These are phyloP conservation scores for Drosophila sturtevanti DNA, from an alignment of 1,140 invertebrate species.

Conservation along the genomic window DNA sequence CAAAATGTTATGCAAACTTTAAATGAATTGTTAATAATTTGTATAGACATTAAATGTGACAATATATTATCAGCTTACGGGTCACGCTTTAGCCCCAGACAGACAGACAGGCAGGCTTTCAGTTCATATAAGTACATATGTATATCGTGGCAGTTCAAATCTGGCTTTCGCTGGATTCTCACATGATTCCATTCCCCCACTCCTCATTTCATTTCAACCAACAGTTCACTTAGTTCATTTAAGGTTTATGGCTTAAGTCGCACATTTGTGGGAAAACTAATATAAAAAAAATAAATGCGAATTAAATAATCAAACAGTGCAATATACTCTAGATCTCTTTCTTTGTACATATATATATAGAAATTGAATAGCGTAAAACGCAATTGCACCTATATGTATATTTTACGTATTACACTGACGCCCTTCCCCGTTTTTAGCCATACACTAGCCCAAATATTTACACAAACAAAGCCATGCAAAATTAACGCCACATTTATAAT, in stretches of 20 bases:
- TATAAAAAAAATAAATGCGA: conserved; percentile 3
- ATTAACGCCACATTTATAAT: conserved; percentile 63
- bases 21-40: not conserved
- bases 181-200: conserved; percentile 29
- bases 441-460: conserved; percentile 42
- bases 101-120: not conserved
- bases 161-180: conserved; percentile 25
- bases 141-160: conserved; percentile 1
- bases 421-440: conserved; percentile 6
- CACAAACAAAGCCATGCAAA: conserved; percentile 55
- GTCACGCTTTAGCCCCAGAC: not conserved
- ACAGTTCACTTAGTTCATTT: not conserved
- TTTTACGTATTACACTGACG: not conserved
- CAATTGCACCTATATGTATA: conserved; percentile 66
- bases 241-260: not conserved
- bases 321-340: conserved; percentile 3
- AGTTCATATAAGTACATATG: not conserved
- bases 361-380: conserved; percentile 59
- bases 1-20: no score
- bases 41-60: not conserved
- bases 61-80: not conserved
- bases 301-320: conserved; percentile 10
- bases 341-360: not conserved
- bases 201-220: no score
- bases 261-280: conserved; percentile 16